Percentiles rank a stretch among this genome's conserved stretches.
phyloP scores from a whole-genome alignment of 1,140 invertebrate species.

The Propsilocerus akamusi region DNA sequence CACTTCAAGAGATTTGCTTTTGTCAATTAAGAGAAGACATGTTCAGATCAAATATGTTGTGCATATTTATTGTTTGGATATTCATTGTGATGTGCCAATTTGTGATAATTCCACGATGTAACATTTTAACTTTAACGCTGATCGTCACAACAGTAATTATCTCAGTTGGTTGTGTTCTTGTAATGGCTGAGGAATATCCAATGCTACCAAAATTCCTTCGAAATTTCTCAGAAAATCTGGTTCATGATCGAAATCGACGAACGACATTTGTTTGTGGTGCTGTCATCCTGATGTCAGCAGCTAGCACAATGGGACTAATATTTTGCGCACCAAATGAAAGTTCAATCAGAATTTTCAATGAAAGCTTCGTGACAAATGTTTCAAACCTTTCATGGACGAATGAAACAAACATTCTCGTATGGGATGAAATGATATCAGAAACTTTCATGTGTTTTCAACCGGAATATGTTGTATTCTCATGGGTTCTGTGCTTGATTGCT shows the following conservation, averaged over 20 bases:
- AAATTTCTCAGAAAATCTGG: slow-evolving; percentile 47
- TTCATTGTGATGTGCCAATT: slow-evolving; percentile 66
- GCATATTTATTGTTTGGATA: slow-evolving; percentile 77
- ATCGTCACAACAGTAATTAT: slow-evolving; percentile 43
- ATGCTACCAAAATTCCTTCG: slow-evolving; percentile 42
- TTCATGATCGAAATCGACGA: slow-evolving; percentile 43
- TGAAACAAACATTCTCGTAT: too few relatives aligned
- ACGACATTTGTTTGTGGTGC: slow-evolving; percentile 62
- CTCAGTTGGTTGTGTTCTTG: slow-evolving; percentile 44
- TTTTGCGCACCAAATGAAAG: slow-evolving; percentile 15
- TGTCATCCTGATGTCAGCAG: slow-evolving; percentile 53
- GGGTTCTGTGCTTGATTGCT: slow-evolving; percentile 77
- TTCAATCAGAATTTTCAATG: not conserved
- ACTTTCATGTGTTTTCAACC: slow-evolving; percentile 34
- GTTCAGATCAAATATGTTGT: slow-evolving; percentile 87
- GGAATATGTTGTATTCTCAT: slow-evolving; percentile 83
- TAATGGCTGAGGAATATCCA: slow-evolving; percentile 65
- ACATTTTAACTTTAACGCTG: slow-evolving; percentile 33
- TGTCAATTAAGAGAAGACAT: slow-evolving; percentile 74
- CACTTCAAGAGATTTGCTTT: slow-evolving; percentile 35
- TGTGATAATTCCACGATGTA: slow-evolving; percentile 52
- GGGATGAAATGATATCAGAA: not conserved
- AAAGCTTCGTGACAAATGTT: not conserved
- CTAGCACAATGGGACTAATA: slow-evolving; percentile 27
- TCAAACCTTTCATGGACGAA: too few relatives aligned